phyloP scores from a whole-genome alignment of 2,797 vertebrate genomes.

The Rhynchonycteris naso region DNA sequence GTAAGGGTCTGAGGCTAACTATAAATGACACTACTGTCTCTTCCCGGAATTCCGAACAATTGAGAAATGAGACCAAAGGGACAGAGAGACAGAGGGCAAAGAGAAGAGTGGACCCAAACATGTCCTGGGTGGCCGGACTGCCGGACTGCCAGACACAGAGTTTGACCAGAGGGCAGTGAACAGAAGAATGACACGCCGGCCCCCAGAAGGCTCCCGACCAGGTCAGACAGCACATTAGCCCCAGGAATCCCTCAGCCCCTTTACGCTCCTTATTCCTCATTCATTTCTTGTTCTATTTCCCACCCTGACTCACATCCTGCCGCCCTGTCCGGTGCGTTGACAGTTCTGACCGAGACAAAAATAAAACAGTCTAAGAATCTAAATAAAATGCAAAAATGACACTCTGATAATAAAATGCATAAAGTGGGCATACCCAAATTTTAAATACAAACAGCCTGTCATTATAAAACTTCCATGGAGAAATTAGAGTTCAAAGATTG shows the following conservation, averaged over 20 bases:
- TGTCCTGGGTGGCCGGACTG: accelerated
- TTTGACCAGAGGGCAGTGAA: neutral
- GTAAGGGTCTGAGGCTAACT: neutral
- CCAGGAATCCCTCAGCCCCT: neutral
- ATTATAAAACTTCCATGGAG: slow-evolving; percentile 41
- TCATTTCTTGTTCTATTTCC: neutral
- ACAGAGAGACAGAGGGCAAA: neutral
- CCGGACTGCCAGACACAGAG: accelerated
- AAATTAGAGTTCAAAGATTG: slow-evolving; percentile 47
- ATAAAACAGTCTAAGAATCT: neutral
- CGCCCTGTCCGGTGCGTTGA: neutral
- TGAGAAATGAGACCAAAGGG: neutral
- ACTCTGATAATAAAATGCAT: slow-evolving; percentile 12
- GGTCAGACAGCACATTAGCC: neutral
- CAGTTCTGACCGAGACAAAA: neutral
- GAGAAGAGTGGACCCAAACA: accelerated
- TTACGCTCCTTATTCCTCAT: neutral
- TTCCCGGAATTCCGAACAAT: neutral
- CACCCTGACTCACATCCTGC: neutral
- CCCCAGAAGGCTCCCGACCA: neutral
- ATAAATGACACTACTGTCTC: neutral
- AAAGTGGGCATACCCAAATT: neutral
- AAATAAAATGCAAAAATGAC: neutral
- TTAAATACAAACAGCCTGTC: neutral
- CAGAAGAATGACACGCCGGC: neutral